A percentile compares a stretch with the other conserved stretches of the same genome.
Evolutionary conservation across 2,888 invertebrate species (phyloP).

Genomic region (Heliconius aoede): DNA sequence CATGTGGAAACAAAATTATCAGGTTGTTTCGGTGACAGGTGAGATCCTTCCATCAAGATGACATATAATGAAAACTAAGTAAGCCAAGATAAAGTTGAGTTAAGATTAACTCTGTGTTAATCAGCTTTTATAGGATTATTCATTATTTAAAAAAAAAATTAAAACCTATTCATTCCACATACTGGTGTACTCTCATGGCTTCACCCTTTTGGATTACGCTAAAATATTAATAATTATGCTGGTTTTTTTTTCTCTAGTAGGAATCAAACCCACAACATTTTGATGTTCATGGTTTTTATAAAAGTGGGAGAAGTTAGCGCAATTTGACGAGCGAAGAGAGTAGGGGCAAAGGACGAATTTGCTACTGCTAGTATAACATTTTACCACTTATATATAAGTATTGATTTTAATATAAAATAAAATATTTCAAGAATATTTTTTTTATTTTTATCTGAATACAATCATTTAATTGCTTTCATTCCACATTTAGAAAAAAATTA

Average conservation of each 20-base stretch:
- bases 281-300: too few species aligned
- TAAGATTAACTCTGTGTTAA: neutral
- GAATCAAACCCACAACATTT: too few species aligned
- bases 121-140: neutral
- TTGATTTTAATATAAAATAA: neutral
- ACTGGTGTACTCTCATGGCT: neutral
- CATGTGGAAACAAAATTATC: conserved; percentile 26
- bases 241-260: too few species aligned
- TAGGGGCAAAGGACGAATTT: too few species aligned
- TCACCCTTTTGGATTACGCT: too few species aligned
- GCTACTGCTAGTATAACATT: too few species aligned
- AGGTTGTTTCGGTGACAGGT: neutral
- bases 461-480: neutral
- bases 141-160: too few species aligned
- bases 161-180: neutral
- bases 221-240: too few species aligned
- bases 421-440: neutral
- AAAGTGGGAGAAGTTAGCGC: too few species aligned
- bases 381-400: neutral
- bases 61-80: conserved; percentile 17
- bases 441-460: neutral
- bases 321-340: too few species aligned
- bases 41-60: conserved; percentile 35
- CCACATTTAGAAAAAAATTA: neutral
- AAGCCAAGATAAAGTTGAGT: conserved; percentile 7